These are phyloP conservation scores for Thryonomys swinderianus DNA, from an alignment of 2,113 vertebrate species.

Conservation along the genomic window DNA sequence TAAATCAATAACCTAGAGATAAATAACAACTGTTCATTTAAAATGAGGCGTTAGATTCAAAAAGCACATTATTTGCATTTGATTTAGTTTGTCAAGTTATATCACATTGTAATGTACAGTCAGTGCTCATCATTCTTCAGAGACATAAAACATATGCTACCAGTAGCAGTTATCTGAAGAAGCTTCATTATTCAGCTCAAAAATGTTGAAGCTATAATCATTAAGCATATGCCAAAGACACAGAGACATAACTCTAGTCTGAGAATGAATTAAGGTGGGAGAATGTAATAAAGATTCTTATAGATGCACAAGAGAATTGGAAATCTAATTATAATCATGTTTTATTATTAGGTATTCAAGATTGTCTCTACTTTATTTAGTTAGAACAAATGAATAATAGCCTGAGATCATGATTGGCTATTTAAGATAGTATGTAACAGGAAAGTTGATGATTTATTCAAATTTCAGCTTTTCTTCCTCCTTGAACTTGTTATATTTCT, in stretches of 20 bases:
- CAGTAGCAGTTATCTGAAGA: conserved; percentile 59
- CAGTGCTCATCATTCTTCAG: conserved; percentile 8
- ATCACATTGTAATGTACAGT: conserved; percentile 1
- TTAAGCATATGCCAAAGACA: conserved; percentile 66
- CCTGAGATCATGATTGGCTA: neutral
- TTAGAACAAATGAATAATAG: conserved; percentile 60
- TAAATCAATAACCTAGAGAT: conserved; percentile 27
- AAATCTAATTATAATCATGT: conserved; percentile 51
- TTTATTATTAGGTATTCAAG: conserved; percentile 44
- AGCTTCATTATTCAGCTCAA: conserved; percentile 64
- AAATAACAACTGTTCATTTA: conserved; percentile 29
- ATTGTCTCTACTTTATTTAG: conserved; percentile 59
- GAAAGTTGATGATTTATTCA: conserved; percentile 35
- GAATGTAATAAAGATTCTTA: conserved; percentile 53
- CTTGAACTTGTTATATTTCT: neutral
- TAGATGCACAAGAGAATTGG: conserved; percentile 19
- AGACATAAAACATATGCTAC: conserved; percentile 61
- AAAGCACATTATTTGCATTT: conserved; percentile 51
- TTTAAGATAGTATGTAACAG: conserved; percentile 43
- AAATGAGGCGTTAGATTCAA: conserved; percentile 45
- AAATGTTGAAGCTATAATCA: conserved; percentile 55
- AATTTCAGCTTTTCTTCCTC: neutral
- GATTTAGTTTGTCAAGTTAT: conserved; percentile 44
- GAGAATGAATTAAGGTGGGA: conserved; percentile 53
- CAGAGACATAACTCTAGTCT: conserved; percentile 46